Evolutionary conservation across 2,113 vertebrate genomes (phyloP).

Genomic region (Tetrax tetrax): DNA sequence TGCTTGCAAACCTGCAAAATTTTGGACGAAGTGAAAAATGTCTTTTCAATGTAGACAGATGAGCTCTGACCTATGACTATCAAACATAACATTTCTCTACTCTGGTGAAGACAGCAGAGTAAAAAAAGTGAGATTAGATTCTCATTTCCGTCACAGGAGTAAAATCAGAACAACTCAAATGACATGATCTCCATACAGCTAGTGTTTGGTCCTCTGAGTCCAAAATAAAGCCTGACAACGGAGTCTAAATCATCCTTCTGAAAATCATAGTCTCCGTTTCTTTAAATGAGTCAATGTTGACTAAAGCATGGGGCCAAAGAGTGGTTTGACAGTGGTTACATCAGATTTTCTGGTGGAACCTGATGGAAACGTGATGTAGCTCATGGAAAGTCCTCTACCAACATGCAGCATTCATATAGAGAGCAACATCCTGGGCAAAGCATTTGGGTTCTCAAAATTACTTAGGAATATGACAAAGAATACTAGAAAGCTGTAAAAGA

Average conservation of each 20-base stretch:
- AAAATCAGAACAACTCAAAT: background rate
- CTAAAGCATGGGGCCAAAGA: background rate
- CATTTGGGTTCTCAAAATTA: background rate
- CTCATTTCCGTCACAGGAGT: background rate
- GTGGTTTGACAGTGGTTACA: background rate
- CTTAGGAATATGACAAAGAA: background rate
- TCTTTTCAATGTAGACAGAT: slow-evolving; percentile 1
- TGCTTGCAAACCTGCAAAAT: background rate
- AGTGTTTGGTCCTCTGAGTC: background rate
- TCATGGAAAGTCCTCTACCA: background rate
- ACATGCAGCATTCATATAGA: background rate
- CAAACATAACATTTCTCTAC: slow-evolving; percentile 13
- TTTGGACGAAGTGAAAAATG: slow-evolving; percentile 28
- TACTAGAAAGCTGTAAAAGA: background rate
- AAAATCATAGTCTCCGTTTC: background rate
- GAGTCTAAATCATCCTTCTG: background rate
- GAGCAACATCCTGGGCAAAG: background rate
- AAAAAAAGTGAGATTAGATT: background rate
- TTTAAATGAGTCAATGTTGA: background rate
- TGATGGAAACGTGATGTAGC: rapidly evolving
- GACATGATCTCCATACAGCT: background rate
- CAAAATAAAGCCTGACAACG: background rate
- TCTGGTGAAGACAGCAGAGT: background rate
- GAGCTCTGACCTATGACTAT: slow-evolving; percentile 7
- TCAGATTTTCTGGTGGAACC: background rate